Percentiles rank a stretch among this genome's conserved stretches.
Conservation (phyloP, 2,797 vertebrate genomes). For the Loris lydekkerianus region DNA sequence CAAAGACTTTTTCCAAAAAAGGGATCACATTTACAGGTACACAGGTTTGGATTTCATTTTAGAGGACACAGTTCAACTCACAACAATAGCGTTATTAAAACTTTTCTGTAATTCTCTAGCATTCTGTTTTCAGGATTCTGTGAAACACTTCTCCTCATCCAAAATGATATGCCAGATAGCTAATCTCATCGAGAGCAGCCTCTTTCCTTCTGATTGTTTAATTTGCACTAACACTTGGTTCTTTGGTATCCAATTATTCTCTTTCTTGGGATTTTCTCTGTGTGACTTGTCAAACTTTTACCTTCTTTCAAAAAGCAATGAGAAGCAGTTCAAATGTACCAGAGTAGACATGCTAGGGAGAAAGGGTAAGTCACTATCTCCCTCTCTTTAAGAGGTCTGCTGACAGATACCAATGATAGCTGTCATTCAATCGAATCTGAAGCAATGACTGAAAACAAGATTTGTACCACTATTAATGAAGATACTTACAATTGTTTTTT, state of each 20-base stretch:
- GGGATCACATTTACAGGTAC: not conserved
- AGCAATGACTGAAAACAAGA: slow-evolving; percentile 29
- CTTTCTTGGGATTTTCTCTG: slow-evolving; percentile 42
- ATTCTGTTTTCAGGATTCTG: not conserved
- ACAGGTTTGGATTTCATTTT: not conserved
- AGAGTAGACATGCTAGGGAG: slow-evolving; percentile 43
- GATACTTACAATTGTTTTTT: slow-evolving; percentile 36
- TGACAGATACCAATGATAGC: slow-evolving; percentile 65
- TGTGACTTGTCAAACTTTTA: slow-evolving; percentile 58
- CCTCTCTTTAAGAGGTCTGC: not conserved
- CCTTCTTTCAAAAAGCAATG: slow-evolving; percentile 51
- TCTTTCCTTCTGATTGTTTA: not conserved
- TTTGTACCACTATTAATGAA: slow-evolving; percentile 18
- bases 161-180: not conserved
- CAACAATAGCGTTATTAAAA: not conserved
- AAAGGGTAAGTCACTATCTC: slow-evolving; percentile 70
- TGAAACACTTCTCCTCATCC: not conserved
- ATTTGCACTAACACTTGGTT: not conserved
- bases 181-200: not conserved
- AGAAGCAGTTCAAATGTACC: slow-evolving; percentile 6
- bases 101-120: not conserved
- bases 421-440: slow-evolving; percentile 73
- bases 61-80: not conserved
- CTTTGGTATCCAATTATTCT: not conserved
- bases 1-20: slow-evolving; percentile 35